Conservation (phyloP, 1,140 invertebrate genomes). For the Caenorhabditis tropicalis region DNA sequence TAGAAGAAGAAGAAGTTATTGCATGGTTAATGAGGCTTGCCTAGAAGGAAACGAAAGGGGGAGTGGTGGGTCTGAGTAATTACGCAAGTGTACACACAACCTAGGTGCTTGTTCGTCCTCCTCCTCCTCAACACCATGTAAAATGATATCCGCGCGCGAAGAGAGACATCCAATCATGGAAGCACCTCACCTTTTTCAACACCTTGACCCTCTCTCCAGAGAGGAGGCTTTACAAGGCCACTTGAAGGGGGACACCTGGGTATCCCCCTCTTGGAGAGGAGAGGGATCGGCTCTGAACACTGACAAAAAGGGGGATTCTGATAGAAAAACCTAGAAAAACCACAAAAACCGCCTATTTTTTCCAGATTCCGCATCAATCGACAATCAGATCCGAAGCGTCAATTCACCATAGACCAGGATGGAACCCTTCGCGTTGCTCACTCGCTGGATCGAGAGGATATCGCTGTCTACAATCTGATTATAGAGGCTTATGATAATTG, state of each 20-base stretch:
- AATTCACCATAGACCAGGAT: slow-evolving; percentile 72
- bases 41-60: not conserved
- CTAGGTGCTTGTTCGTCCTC: not conserved
- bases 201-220: not conserved
- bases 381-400: slow-evolving; percentile 71
- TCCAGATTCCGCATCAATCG: slow-evolving; percentile 71
- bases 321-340: not conserved
- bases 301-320: no score
- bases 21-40: slow-evolving; percentile 38
- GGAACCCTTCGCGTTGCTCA: slow-evolving; percentile 68
- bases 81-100: slow-evolving; percentile 32
- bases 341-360: slow-evolving; percentile 25
- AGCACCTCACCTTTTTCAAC: not conserved
- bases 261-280: no score
- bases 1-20: not conserved
- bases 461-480: slow-evolving; percentile 63
- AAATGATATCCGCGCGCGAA: not conserved
- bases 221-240: not conserved
- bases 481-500: slow-evolving; percentile 70
- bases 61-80: not conserved
- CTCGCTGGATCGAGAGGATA: slow-evolving; percentile 68
- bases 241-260: no score
- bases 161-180: slow-evolving; percentile 6
- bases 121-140: no score
- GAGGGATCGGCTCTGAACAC: no score